Evolutionary conservation across 2,797 vertebrate species (phyloP), one percentile per base, ranked within the genome.

Genomic region (Rhinogobio ventralis): DNA sequence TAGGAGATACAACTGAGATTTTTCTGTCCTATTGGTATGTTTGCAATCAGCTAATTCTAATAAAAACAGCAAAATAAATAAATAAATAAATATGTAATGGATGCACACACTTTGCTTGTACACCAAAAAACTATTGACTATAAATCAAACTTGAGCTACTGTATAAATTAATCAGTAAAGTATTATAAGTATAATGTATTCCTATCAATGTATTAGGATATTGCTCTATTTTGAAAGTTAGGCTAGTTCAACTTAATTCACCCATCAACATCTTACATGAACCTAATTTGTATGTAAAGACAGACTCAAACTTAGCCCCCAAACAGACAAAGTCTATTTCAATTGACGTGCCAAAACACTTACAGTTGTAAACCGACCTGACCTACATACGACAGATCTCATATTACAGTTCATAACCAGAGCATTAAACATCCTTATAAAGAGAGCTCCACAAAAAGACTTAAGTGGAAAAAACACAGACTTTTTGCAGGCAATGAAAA

Each of bases 341-440:
- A 23, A 30, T 2, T 39, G 33, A 69, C 13, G 39, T 60, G 74
- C 74, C 64, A 78, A 78, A 84, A 78, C 64, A 57, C 73, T 68
- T 57, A 51, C 28, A 84, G 74, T 33, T 69, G 82, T 71, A 71
- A 84, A 79, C 76, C 77, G 77, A 85, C 53, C 53, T 90, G 89
- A 90, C 89, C 89, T 91, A 91, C 87, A 89, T 91, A 80, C 51
- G 7, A 81, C 83, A 82, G 79, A 49, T 55, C 82, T 88, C 79
- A 68, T 69, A 86, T 86, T 86, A 81, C 80, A 83, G 55, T 74
- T 88, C 81, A 77, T 76, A 82, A 83, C 25, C 73, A 86, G 49
- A 79, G 85, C 64, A 85, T 84, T 86, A 86, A 86, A 83, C n/a
- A 66, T 71, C 60, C 64, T 80, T 72, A 60, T 7, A 62, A 62